A percentile compares a stretch with the other conserved stretches of the same genome.
phyloP scores from a whole-genome alignment of 2,888 invertebrate genomes.

The Melanargia galathea region DNA sequence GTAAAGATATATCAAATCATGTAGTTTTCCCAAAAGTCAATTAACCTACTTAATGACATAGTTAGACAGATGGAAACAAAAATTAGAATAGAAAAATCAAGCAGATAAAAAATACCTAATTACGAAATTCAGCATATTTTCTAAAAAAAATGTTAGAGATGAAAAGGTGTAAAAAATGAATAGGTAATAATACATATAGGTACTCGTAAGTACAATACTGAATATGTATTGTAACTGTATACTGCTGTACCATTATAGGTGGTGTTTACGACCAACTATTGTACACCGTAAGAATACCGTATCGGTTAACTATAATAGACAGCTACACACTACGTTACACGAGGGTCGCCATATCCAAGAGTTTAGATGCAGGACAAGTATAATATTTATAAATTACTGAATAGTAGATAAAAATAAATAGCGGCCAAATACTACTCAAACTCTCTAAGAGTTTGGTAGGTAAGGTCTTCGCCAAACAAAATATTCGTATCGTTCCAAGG shows the following conservation, averaged over 20 bases:
- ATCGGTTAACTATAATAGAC: constrained; percentile 5
- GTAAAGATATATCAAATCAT: no score
- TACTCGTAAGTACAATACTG: background rate
- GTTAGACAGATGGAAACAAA: no score
- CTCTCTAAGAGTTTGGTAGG: background rate
- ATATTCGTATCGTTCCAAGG: no score
- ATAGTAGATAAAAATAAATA: background rate
- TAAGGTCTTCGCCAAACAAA: no score
- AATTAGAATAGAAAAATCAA: no score
- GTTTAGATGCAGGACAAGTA: background rate
- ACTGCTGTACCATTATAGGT: constrained; percentile 1
- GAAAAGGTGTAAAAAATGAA: background rate
- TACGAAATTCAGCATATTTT: no score
- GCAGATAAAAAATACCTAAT: no score
- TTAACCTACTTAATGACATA: no score
- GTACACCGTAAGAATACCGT: constrained; percentile 21
- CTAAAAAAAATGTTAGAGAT: no score
- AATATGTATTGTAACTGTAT: background rate
- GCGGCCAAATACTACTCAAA: background rate
- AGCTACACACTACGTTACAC: background rate
- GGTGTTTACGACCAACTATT: constrained; percentile 13
- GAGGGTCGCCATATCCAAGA: background rate
- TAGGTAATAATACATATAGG: background rate
- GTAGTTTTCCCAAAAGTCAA: no score
- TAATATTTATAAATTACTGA: background rate